Conservation (phyloP, 1,140 invertebrate genomes). For the Cotesia typhae region DNA sequence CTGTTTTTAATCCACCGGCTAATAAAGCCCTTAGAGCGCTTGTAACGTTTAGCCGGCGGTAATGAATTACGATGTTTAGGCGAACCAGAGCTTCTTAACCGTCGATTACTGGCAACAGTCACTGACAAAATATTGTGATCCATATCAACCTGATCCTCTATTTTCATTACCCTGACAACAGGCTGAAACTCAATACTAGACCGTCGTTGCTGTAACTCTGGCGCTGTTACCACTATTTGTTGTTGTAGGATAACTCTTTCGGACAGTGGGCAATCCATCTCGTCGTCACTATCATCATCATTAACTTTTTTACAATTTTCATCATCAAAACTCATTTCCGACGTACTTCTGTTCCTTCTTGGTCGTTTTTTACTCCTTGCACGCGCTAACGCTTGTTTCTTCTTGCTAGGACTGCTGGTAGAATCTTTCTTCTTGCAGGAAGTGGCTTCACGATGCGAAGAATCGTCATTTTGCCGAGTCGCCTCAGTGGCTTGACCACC, state of each 20-base stretch:
- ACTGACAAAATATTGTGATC: constrained; percentile 61
- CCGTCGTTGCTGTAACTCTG: constrained; percentile 56
- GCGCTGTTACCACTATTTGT: constrained; percentile 41
- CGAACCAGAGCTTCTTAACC: constrained; percentile 61
- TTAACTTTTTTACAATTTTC: constrained; percentile 57
- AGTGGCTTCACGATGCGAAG: constrained; percentile 5
- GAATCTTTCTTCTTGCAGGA: constrained; percentile 38
- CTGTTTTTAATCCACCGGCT: constrained; percentile 59
- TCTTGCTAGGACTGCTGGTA: constrained; percentile 11
- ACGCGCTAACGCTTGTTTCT: constrained; percentile 35
- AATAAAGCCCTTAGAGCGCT: constrained; percentile 51
- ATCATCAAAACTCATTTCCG: constrained; percentile 49
- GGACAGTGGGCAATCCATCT: constrained; percentile 44
- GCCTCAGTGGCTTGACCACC: constrained; percentile 20
- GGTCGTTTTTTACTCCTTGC: constrained; percentile 44
- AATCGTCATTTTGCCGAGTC: background rate
- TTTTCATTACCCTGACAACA: constrained; percentile 63
- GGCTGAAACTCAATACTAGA: constrained; percentile 63
- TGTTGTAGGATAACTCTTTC: constrained; percentile 51
- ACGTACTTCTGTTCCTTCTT: constrained; percentile 42
- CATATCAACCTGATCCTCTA: constrained; percentile 61
- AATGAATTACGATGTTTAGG: constrained; percentile 47
- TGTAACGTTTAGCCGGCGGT: constrained; percentile 54
- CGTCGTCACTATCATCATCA: constrained; percentile 43
- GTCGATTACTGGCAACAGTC: constrained; percentile 59